These are phyloP conservation scores for Montipora capricornis DNA, from an alignment of 64 coral and sea anemone genomes.

Conservation along the genomic window DNA sequence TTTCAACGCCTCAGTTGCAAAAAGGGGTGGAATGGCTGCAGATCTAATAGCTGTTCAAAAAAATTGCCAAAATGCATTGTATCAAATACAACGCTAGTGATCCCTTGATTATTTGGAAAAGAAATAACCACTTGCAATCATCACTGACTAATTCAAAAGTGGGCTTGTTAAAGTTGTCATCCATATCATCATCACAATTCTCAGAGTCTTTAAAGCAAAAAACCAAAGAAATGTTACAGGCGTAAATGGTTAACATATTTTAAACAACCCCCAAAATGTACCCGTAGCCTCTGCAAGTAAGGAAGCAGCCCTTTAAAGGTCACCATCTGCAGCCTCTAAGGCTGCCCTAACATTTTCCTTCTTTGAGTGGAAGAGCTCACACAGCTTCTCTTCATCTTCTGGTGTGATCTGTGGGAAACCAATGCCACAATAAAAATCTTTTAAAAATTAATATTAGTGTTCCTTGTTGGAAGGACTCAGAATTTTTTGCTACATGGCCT, in stretches of 20 bases:
- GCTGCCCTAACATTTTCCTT: slow-evolving; percentile 46
- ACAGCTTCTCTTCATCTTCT: slow-evolving; percentile 50
- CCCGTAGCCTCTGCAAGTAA: slow-evolving; percentile 35
- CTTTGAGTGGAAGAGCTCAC: slow-evolving; percentile 32
- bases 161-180: slow-evolving; percentile 29
- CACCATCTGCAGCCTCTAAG: slow-evolving; percentile 39
- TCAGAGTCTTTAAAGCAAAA: slow-evolving; percentile 19
- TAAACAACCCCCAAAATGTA: not conserved
- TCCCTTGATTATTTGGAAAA: not conserved
- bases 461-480: too few relatives aligned
- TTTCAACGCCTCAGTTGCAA: slow-evolving; percentile 8
- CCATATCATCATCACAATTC: slow-evolving; percentile 37
- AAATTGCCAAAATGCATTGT: not conserved
- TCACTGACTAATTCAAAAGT: slow-evolving; percentile 3
- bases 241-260: too few relatives aligned
- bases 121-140: slow-evolving; percentile 19
- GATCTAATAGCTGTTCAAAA: slow-evolving; percentile 5
- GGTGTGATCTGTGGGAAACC: slow-evolving; percentile 37
- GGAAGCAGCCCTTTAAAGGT: slow-evolving; percentile 15
- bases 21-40: not conserved
- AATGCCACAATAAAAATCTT: slow-evolving; percentile 23
- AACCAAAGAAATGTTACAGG: not conserved
- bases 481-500: too few relatives aligned
- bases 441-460: not conserved
- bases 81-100: not conserved